Evolutionary conservation across 2,797 vertebrate genomes (phyloP).

Genomic region (Gymnoscopelus braueri): DNA sequence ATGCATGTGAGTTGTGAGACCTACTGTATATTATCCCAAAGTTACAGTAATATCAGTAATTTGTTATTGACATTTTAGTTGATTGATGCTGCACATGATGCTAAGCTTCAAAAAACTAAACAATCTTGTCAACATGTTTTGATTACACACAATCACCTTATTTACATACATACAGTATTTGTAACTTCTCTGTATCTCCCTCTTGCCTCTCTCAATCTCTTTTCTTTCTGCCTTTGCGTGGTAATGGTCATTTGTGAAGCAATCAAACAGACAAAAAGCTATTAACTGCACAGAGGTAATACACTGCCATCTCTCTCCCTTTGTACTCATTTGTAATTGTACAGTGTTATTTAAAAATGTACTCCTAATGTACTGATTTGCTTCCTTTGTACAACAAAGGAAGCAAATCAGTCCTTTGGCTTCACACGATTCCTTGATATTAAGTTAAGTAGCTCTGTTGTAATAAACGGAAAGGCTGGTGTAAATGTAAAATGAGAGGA

Average conservation of each 20-base stretch:
- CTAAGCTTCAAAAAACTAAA: slow-evolving; percentile 18
- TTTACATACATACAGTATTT: slow-evolving; percentile 22
- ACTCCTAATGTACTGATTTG: too few relatives aligned
- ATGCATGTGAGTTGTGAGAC: background rate
- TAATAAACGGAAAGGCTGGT: slow-evolving; percentile 62
- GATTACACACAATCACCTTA: slow-evolving; percentile 16
- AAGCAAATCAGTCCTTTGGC: slow-evolving; percentile 10
- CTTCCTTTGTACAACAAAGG: background rate
- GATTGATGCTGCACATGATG: background rate
- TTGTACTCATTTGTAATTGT: slow-evolving; percentile 24
- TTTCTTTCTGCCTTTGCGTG: background rate
- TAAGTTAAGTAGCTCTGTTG: slow-evolving; percentile 46
- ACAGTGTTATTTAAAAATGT: background rate
- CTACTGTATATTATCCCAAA: background rate
- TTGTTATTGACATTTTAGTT: background rate
- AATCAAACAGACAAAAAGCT: slow-evolving; percentile 17
- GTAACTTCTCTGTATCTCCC: background rate
- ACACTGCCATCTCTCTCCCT: slow-evolving; percentile 3
- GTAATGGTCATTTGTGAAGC: slow-evolving; percentile 29
- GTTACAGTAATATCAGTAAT: background rate
- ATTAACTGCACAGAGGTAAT: slow-evolving; percentile 11
- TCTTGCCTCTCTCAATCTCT: background rate
- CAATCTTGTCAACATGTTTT: slow-evolving; percentile 18
- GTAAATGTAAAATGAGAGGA: slow-evolving; percentile 58
- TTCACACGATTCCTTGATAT: slow-evolving; percentile 38